A percentile compares a stretch with the other conserved stretches of the same genome.
phyloP scores from a whole-genome alignment of 2,113 vertebrate genomes.

The Oreochromis aureus region DNA sequence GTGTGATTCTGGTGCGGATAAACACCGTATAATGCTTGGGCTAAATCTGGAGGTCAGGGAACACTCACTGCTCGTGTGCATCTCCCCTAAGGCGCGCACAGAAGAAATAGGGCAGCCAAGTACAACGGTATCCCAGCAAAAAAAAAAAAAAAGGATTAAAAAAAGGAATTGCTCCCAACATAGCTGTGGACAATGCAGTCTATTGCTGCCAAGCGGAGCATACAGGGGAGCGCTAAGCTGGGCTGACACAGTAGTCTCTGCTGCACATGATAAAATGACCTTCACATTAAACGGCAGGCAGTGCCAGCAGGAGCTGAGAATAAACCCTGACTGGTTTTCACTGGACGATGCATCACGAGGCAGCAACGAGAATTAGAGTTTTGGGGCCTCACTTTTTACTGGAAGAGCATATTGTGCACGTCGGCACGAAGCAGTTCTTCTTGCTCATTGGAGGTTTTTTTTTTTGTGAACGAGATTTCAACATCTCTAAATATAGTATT shows the following conservation, averaged over 20 bases:
- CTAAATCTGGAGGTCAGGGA: conserved; percentile 35
- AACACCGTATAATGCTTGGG: not conserved
- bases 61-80: conserved; percentile 2
- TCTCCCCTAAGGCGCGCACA: not conserved
- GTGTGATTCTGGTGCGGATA: not conserved
- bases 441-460: not conserved
- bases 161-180: conserved; percentile 2
- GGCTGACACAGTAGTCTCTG: not conserved
- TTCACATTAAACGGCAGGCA: conserved; percentile 12
- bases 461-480: not conserved
- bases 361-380: not conserved
- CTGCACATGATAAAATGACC: conserved; percentile 5
- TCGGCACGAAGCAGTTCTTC: not conserved
- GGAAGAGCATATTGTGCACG: not conserved
- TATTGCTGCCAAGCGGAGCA: conserved; percentile 22
- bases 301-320: not conserved
- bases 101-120: conserved; percentile 41
- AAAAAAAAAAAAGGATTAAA: not conserved
- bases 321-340: not conserved
- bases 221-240: not conserved
- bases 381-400: not conserved
- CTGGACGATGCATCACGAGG: not conserved
- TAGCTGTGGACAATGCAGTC: conserved; percentile 16
- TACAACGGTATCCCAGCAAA: conserved; percentile 21
- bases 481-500: not conserved